Conservation (phyloP, 2,888 invertebrate species). For the Patella ulyssiponensis region DNA sequence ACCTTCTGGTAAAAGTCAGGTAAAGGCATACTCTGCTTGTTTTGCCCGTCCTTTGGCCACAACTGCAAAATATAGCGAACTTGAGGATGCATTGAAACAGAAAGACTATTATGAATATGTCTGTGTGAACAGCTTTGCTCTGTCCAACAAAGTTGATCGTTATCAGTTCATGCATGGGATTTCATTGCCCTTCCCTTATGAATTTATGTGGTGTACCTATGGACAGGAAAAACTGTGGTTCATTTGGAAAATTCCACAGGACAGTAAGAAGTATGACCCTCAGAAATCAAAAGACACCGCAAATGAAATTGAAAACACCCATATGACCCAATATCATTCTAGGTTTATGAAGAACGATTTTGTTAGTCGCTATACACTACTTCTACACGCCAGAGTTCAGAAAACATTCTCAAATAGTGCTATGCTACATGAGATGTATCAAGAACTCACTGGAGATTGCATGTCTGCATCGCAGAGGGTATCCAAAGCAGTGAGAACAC, state of each 20-base stretch:
- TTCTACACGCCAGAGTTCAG: slow-evolving; percentile 2
- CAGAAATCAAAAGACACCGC: not conserved
- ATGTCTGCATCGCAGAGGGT: not conserved
- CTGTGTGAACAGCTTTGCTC: slow-evolving; percentile 21
- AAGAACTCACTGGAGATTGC: slow-evolving; percentile 21
- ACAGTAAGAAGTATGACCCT: slow-evolving; percentile 1
- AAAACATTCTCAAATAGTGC: slow-evolving; percentile 12
- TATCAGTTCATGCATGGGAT: slow-evolving; percentile 9
- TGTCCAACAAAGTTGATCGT: slow-evolving; percentile 8
- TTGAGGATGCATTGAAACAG: slow-evolving; percentile 15
- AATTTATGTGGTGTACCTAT: not conserved
- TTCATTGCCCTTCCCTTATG: slow-evolving; percentile 3
- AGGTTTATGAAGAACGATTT: slow-evolving; percentile 22
- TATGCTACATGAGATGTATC: slow-evolving; percentile 25
- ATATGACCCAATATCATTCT: slow-evolving; percentile 19
- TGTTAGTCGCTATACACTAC: not conserved
- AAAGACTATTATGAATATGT: slow-evolving; percentile 14
- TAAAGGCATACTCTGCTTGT: not conserved
- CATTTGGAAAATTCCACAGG: slow-evolving; percentile 13
- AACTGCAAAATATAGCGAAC: slow-evolving; percentile 12
- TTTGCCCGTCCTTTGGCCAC: not conserved
- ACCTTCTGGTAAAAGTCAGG: slow-evolving; percentile 6
- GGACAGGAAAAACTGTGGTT: slow-evolving; percentile 11
- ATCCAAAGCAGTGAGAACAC: slow-evolving; percentile 15
- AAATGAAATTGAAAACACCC: not conserved